A percentile compares a stretch with the other conserved stretches of the same genome.
Conservation (phyloP, 2,113 vertebrate species). For the Arizona elegans region DNA sequence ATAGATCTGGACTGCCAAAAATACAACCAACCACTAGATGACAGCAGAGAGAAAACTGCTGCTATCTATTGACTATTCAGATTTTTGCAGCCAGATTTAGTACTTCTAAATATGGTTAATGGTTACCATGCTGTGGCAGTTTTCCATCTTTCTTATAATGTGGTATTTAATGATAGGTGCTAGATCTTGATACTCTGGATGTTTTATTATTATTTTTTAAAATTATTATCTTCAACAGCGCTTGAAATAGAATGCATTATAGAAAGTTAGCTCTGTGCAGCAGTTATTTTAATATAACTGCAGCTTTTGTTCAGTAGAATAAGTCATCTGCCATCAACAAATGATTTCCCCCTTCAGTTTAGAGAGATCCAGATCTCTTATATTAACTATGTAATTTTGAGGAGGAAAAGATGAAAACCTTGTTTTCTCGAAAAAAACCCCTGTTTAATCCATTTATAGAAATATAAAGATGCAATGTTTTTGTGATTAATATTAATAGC, state of each 20-base stretch:
- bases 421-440: not conserved
- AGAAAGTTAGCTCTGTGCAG: not conserved
- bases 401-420: not conserved
- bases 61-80: not conserved
- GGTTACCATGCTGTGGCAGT: not conserved
- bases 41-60: not conserved
- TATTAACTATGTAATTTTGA: not conserved
- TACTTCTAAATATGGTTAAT: not conserved
- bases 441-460: constrained; percentile 26
- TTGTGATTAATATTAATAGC: constrained; percentile 46
- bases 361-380: constrained; percentile 1
- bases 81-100: not conserved
- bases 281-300: not conserved
- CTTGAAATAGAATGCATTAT: not conserved
- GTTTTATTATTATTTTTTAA: constrained; percentile 2
- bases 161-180: not conserved
- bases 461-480: constrained; percentile 29
- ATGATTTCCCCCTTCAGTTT: not conserved
- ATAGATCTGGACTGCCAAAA: not conserved
- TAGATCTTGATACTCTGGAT: not conserved
- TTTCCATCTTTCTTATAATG: not conserved
- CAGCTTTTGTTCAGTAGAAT: not conserved
- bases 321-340: constrained; percentile 1
- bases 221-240: not conserved
- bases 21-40: not conserved